Conservation (phyloP, 2,113 vertebrate genomes). For the Cricetomys ansorgei region DNA sequence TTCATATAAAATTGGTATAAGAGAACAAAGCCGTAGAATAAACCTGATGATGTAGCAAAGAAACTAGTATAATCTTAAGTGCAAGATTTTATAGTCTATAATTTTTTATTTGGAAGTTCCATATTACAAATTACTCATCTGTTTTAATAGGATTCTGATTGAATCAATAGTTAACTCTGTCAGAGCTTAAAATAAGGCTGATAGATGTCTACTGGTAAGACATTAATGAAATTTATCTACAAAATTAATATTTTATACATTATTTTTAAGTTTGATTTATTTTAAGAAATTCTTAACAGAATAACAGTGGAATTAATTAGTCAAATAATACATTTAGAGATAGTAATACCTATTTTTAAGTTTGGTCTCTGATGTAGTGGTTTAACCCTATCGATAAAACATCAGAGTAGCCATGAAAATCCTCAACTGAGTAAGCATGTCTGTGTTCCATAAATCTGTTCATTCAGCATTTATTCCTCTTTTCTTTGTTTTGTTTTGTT, state of each 20-base stretch:
- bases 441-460: not conserved
- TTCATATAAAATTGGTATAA: not conserved
- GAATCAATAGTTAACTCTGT: slow-evolving; percentile 55
- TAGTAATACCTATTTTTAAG: slow-evolving; percentile 31
- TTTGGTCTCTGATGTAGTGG: not conserved
- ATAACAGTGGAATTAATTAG: not conserved
- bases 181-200: slow-evolving; percentile 62
- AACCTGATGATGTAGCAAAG: not conserved
- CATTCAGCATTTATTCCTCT: not conserved
- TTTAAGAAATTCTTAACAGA: not conserved
- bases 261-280: not conserved
- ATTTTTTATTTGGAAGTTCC: slow-evolving; percentile 12
- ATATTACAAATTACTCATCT: slow-evolving; percentile 21
- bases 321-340: not conserved
- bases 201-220: slow-evolving; percentile 92
- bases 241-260: not conserved
- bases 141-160: slow-evolving; percentile 78
- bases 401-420: not conserved
- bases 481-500: not conserved
- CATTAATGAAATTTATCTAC: slow-evolving; percentile 24
- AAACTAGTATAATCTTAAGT: not conserved
- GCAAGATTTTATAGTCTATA: slow-evolving; percentile 10
- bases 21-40: not conserved
- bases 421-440: not conserved
- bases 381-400: not conserved